Evolutionary conservation across 2,888 invertebrate genomes (phyloP).

Genomic region (Leptopilina myrica): DNA sequence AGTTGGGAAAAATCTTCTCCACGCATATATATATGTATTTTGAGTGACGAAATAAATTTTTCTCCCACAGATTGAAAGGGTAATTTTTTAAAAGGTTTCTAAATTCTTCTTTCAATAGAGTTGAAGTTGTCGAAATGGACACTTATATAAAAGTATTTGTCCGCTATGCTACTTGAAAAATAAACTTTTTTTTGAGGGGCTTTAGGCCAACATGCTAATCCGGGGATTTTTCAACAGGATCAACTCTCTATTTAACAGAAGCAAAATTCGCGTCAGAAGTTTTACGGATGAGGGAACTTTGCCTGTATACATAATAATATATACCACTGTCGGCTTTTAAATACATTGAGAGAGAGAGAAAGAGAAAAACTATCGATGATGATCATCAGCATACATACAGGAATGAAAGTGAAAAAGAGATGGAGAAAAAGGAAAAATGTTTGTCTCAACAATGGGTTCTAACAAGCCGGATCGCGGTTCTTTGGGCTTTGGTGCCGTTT

Average conservation of each 20-base stretch:
- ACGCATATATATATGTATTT: too few relatives aligned
- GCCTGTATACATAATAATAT: conserved; percentile 44
- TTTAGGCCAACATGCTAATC: conserved; percentile 66
- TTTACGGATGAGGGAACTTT: conserved; percentile 44
- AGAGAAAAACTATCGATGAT: too few relatives aligned
- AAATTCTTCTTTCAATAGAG: not conserved
- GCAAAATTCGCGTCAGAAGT: conserved; percentile 48
- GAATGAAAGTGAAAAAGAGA: conserved; percentile 41
- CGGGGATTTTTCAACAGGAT: conserved; percentile 55
- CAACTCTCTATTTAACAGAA: conserved; percentile 40
- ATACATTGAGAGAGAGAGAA: not conserved
- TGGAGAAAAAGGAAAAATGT: conserved; percentile 53
- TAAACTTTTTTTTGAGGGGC: conserved; percentile 60
- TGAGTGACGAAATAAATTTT: too few relatives aligned
- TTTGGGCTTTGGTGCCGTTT: conserved; percentile 69
- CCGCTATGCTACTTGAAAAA: conserved; percentile 52
- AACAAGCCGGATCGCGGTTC: conserved; percentile 70
- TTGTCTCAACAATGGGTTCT: conserved; percentile 67
- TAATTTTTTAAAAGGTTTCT: not conserved
- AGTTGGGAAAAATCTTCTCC: too few relatives aligned
- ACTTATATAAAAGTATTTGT: conserved; percentile 3
- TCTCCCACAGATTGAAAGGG: not conserved
- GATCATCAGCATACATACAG: too few relatives aligned
- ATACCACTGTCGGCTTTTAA: conserved; percentile 31
- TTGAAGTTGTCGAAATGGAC: not conserved